phyloP scores from a whole-genome alignment of 2,888 invertebrate species.

The Kuschelorhynchus macadamiae region DNA sequence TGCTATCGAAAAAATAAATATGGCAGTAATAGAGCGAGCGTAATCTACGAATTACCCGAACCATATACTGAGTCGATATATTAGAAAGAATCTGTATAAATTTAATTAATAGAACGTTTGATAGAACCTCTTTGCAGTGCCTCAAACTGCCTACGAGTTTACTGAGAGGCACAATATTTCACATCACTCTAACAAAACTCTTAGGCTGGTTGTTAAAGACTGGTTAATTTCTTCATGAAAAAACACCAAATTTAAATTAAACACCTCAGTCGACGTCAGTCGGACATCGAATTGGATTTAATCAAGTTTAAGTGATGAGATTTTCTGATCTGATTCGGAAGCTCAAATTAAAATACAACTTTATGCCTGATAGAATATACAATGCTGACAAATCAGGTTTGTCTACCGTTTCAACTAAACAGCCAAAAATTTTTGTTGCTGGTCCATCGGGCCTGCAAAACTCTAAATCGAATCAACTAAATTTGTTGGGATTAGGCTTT shows the following conservation, averaged over 20 bases:
- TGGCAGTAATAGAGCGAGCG: not conserved
- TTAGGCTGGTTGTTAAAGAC: conserved; percentile 49
- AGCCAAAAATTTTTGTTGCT: conserved; percentile 43
- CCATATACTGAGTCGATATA: too few species aligned
- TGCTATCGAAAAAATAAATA: conserved; percentile 1
- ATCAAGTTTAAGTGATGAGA: conserved; percentile 29
- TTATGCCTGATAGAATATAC: too few species aligned
- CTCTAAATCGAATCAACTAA: too few species aligned
- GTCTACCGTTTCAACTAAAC: conserved; percentile 44
- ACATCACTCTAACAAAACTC: not conserved
- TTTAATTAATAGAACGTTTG: not conserved
- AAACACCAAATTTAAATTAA: conserved; percentile 43
- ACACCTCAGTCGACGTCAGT: conserved; percentile 45
- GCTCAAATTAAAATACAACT: conserved; percentile 4
- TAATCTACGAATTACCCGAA: too few species aligned
- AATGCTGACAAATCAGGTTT: conserved; percentile 17
- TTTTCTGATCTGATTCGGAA: conserved; percentile 36
- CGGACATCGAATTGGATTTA: too few species aligned
- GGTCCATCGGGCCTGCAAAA: too few species aligned
- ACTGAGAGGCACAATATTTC: not conserved
- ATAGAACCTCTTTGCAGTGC: not conserved
- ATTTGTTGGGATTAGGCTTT: too few species aligned
- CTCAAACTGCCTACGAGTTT: conserved; percentile 5
- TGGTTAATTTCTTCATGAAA: conserved; percentile 49
- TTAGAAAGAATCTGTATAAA: not conserved